phyloP scores from a whole-genome alignment of 30 jellyfish, hydroid and myxozoan species.

The Catostylus mosaicus region DNA sequence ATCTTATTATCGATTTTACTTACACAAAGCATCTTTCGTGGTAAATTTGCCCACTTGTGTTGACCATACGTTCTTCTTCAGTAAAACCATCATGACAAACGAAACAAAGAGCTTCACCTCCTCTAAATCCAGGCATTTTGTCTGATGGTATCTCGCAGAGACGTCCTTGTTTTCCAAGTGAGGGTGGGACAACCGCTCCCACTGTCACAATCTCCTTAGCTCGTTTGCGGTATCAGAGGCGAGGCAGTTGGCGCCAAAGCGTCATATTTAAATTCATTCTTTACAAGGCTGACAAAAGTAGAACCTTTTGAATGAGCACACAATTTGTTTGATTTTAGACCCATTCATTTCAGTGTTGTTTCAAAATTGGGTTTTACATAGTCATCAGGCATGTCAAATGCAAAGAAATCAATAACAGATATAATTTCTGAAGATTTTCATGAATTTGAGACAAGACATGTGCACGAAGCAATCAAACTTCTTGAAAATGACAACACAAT shows the following conservation, averaged over 20 bases:
- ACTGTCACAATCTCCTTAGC: not conserved
- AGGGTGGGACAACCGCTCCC: conserved; percentile 6
- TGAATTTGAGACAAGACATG: not conserved
- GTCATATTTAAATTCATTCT: no score
- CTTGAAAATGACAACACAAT: conserved; percentile 67
- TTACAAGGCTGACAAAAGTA: no score
- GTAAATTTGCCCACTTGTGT: conserved; percentile 82
- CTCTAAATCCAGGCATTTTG: conserved; percentile 59
- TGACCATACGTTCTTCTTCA: conserved; percentile 89
- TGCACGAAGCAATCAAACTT: conserved; percentile 36
- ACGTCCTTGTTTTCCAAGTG: not conserved
- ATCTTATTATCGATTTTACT: conserved; percentile 13
- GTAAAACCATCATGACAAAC: conserved; percentile 80
- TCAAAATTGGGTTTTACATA: no score
- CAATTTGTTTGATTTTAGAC: no score
- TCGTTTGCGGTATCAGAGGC: no score
- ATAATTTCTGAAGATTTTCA: conserved; percentile 43
- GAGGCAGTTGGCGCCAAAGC: no score
- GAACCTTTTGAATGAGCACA: no score
- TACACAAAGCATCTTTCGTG: conserved; percentile 95
- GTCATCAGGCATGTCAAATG: not conserved
- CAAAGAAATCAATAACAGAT: not conserved
- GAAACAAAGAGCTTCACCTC: conserved; percentile 77
- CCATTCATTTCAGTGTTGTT: no score
- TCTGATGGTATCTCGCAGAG: not conserved